Percentiles rank a stretch among this genome's conserved stretches.
phyloP scores from a whole-genome alignment of 2,113 vertebrate genomes.

The Macaca fascicularis region T2T-MFA8v1.1 NC_088394.1:68207001-68207500 shows the following conservation, averaged over 20 bases:
- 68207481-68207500: conserved; percentile 17
- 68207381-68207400: neutral
- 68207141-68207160: neutral
- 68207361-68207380: neutral
- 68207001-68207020: neutral
- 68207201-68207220: neutral
- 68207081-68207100: neutral
- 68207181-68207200: neutral
- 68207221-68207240: neutral
- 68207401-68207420: neutral
- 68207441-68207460: neutral
- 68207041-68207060: neutral
- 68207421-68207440: neutral
- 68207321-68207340: neutral
- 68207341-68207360: neutral
- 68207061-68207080: neutral
- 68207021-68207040: neutral
- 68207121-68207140: neutral
- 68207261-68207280: neutral
- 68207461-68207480: neutral
- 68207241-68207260: neutral
- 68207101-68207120: neutral
- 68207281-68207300: neutral
- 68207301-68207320: neutral
- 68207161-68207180: neutral